A percentile compares a stretch with the other conserved stretches of the same genome.
phyloP scores from a whole-genome alignment of 2,888 invertebrate genomes.

The Labia minor region DNA sequence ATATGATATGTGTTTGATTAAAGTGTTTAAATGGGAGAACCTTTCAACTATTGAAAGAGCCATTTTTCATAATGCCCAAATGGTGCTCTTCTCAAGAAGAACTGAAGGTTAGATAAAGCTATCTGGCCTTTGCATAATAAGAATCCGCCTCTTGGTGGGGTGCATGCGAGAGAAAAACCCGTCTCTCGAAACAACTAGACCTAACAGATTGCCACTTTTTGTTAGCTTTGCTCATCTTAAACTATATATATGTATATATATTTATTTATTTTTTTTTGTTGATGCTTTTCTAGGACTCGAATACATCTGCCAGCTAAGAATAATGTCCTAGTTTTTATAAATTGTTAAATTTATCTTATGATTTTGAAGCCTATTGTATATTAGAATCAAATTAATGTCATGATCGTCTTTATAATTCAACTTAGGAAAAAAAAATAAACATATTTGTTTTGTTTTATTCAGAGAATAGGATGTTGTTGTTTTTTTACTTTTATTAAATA shows the following conservation, averaged over 20 bases:
- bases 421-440: not conserved
- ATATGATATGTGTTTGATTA: not conserved
- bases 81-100: not conserved
- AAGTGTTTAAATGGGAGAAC: not conserved
- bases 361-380: not conserved
- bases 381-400: not conserved
- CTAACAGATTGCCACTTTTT: slow-evolving; percentile 13
- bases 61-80: not conserved
- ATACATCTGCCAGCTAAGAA: not conserved
- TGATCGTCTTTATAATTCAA: not conserved
- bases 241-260: too few species aligned
- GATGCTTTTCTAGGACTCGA: not conserved
- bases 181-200: not conserved
- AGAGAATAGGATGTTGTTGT: not conserved
- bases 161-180: not conserved
- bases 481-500: not conserved
- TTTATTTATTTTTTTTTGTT: not conserved
- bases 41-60: not conserved
- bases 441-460: not conserved
- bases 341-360: slow-evolving; percentile 1
- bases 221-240: slow-evolving; percentile 1
- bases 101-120: not conserved
- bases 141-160: not conserved
- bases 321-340: slow-evolving; percentile 13
- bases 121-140: not conserved